Evolutionary conservation across 2,797 vertebrate genomes (phyloP), one percentile per base, ranked within the genome.

Genomic region (Artibeus lituratus): DNA sequence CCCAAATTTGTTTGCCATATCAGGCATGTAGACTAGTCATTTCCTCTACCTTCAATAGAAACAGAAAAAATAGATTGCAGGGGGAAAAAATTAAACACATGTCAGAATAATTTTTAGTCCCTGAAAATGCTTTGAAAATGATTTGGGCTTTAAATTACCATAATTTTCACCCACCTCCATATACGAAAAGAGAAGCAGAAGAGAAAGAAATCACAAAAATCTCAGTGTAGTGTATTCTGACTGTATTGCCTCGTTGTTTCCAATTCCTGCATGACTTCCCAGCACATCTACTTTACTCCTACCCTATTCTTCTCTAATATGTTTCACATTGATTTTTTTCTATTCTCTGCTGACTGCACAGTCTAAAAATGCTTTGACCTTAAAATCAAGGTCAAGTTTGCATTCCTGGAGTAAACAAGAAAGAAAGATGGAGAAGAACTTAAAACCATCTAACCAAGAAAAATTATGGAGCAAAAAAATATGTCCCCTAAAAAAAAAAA

Each of bases 351-450:
- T 98, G 98, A 98, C 98, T 98, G 83, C 93, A 98, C 97, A 98
- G 91, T 98, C 97, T 98, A 96, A 98, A 98, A 97, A 98, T 97
- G 94, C 94, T 96, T 96, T 98, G 98, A 98, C 98, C 98, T 98
- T 98, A 97, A 98, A 98, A 90, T 96, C 98, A 99, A 99, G 98
- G 98, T 98, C 98, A 98, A 93, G 96, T 97, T 98, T 98, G 96
- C 90, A 97, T 98, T 98, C 94, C 90, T 93, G 85, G 81, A 95
- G 96, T 98, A 98, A 98, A 98, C 96, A 98, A 98, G 92, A 94
- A 96, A 87, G 84, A 89, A 90, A 67, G 47, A 88, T 69, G 26
- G 69, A 76, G 15, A 88, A 92, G 49, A 83, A 94, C 32, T 97
- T 96, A 47, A 2, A 95, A 96, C 93, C 21, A 90, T 53, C 55